These are phyloP conservation scores for Scomber japonicus DNA, from an alignment of 2,113 vertebrate species.

Conservation along the genomic window DNA sequence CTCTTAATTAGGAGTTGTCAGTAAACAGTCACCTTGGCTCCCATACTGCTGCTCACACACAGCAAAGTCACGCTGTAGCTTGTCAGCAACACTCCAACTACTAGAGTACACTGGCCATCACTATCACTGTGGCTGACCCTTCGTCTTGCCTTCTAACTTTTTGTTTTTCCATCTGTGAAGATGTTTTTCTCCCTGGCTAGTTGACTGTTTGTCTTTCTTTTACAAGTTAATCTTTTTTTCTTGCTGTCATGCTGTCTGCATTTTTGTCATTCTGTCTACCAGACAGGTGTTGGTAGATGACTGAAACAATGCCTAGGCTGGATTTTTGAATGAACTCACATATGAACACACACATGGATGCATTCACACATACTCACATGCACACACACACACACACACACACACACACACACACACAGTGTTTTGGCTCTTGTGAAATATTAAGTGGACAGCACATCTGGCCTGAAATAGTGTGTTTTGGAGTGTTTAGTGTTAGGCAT, in stretches of 20 bases:
- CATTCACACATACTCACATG: background rate
- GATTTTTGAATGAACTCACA: background rate
- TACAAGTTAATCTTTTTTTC: background rate
- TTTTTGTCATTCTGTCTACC: conserved; percentile 15
- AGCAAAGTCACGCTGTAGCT: conserved; percentile 61
- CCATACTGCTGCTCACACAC: conserved; percentile 13
- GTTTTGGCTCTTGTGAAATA: conserved; percentile 17
- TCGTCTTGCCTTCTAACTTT: conserved; percentile 26
- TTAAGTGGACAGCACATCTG: conserved; percentile 53
- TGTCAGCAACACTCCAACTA: conserved; percentile 68
- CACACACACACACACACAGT: background rate
- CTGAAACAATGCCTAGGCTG: conserved; percentile 13
- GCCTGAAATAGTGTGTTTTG: conserved; percentile 28
- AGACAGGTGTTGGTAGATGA: conserved; percentile 24
- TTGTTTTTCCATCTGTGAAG: conserved; percentile 36
- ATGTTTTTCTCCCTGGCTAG: conserved; percentile 11
- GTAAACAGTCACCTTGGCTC: conserved; percentile 69
- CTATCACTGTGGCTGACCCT: conserved; percentile 24
- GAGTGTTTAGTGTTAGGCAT: conserved; percentile 32
- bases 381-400: background rate
- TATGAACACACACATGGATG: background rate
- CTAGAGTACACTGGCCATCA: conserved; percentile 41
- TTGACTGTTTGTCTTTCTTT: conserved; percentile 17
- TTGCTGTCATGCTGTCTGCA: conserved; percentile 9
- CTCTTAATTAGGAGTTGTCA: conserved; percentile 61